These are phyloP conservation scores for Cliona cf. orientalis DNA, from an alignment of 37 sponge, comb jelly and placozoan genomes.

Conservation along the genomic window DNA sequence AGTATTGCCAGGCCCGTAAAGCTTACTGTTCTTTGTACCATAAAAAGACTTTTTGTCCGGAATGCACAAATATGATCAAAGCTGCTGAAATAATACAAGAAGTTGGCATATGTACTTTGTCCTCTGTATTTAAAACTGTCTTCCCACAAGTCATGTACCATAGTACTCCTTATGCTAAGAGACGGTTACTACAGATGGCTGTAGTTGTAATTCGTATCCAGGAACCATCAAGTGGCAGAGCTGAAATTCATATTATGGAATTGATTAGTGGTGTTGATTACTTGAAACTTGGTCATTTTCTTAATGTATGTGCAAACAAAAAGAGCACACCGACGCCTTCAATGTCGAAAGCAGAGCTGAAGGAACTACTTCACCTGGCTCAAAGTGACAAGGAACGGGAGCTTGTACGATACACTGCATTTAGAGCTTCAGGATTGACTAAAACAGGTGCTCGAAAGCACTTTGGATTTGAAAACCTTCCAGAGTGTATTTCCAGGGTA, in stretches of 20 bases:
- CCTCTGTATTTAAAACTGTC: constrained; percentile 6
- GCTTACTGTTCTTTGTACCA: not conserved
- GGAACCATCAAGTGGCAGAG: constrained; percentile 3
- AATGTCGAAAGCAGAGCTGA: constrained; percentile 13
- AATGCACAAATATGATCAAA: not conserved
- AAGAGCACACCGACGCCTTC: not conserved
- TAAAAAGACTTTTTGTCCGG: not conserved
- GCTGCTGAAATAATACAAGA: not conserved
- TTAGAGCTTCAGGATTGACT: constrained; percentile 26
- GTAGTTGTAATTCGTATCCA: constrained; percentile 1
- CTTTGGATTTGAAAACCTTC: constrained; percentile 20
- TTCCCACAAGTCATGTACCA: constrained; percentile 15
- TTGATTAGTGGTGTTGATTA: constrained; percentile 23
- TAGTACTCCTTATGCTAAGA: constrained; percentile 22
- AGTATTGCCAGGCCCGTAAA: not conserved
- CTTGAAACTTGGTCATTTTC: constrained; percentile 4
- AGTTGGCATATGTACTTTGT: not conserved
- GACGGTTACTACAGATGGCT: constrained; percentile 26
- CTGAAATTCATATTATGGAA: constrained; percentile 15
- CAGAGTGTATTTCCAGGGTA: not conserved
- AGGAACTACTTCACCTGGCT: constrained; percentile 10
- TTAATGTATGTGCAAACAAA: not conserved
- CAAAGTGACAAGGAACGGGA: constrained; percentile 20
- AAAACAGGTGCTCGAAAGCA: constrained; percentile 9
- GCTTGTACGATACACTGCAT: not conserved